Evolutionary conservation across 2,113 vertebrate genomes (phyloP), one percentile per base, ranked within the genome.

Genomic region (Neotoma lepida): DNA sequence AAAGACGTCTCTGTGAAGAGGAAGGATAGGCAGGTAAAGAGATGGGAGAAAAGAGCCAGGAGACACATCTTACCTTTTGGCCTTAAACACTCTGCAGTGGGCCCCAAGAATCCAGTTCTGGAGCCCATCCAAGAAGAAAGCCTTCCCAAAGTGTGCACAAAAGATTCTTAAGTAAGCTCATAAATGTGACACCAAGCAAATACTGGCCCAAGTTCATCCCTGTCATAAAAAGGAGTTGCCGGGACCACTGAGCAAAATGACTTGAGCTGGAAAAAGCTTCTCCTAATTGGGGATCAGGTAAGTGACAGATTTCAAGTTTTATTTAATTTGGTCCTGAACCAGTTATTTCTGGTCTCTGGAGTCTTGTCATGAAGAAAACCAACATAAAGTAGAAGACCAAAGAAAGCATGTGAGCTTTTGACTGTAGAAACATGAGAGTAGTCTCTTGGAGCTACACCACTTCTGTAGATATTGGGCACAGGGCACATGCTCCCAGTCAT

Each of bases 151-250:
- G 76, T 96, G 96, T 97, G 96, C 97, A 98, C 82, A 96, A 97
- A 98, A 97, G 92, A 98, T 96, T 96, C 92, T 97, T 98, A 97
- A 97, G 97, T 96, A 86, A 97, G 87, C 95, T 98, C 97, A 96
- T 98, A 98, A 98, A 98, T 95, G 97, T 96, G 97, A 97, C 97
- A 97, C 97, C 96, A 88, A 96, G 97, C 82, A 94, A 97, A 98
- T 97, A 89, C 89, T 98, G 97, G 98, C 97, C 95, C 97, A 97
- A 97, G 95, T 96, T 74, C 85, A 88, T 81, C 90, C 18, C 89
- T 88, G 92, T 93, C 94, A 96, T 98, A 98, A 98, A 98, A 91
- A 24, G 74, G 74, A 86, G 39, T 61, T 49, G 30, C 92, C 95
- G 97, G 78, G 96, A 86, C 95, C 95, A 96, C 96, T 96, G 4